Conservation (phyloP, 2,113 vertebrate genomes). For the Dermatemys mawii region DNA sequence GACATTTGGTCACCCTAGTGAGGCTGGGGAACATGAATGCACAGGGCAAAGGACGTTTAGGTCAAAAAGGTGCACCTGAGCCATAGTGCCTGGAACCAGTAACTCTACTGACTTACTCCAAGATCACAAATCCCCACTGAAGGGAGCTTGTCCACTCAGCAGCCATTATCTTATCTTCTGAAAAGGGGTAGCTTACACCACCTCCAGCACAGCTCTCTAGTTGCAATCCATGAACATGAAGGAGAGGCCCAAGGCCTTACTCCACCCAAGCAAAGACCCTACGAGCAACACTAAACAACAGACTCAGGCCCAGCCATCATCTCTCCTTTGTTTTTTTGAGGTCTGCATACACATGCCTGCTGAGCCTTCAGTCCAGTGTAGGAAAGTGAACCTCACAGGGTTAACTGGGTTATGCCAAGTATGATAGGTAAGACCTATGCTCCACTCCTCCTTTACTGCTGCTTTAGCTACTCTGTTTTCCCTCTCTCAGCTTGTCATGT, state of each 20-base stretch:
- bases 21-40: background rate
- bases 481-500: background rate
- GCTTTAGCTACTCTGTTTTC: background rate
- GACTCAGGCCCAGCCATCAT: fast-evolving
- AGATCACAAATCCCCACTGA: too few relatives aligned
- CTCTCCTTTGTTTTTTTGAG: background rate
- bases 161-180: background rate
- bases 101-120: too few relatives aligned
- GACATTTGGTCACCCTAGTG: too few relatives aligned
- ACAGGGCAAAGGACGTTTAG: background rate
- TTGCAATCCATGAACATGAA: background rate
- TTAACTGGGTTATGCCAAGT: background rate
- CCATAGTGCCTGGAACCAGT: background rate
- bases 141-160: background rate
- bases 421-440: background rate
- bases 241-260: background rate
- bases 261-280: background rate
- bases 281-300: background rate
- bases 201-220: background rate
- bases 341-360: background rate
- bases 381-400: background rate
- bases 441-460: too few relatives aligned
- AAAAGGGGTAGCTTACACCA: background rate
- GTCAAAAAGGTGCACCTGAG: background rate
- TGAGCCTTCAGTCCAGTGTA: background rate